Base-by-base conservation (phyloP, 2,888 invertebrate genomes). In the Celastrina argiolus region DNA sequence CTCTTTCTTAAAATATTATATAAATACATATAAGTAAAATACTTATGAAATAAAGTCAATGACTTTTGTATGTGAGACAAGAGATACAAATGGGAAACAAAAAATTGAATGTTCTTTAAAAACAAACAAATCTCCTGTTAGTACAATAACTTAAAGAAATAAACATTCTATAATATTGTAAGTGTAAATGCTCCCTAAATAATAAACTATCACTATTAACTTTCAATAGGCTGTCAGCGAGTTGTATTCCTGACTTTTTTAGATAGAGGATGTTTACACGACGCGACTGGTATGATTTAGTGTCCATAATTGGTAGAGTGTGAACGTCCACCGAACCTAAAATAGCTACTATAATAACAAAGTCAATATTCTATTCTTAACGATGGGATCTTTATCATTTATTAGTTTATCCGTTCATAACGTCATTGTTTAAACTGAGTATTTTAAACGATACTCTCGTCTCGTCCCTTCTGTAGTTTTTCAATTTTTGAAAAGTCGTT, bases 281-380 rank as follows among this genome's bases (percentile, higher is more conserved):
- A 84, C 82, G 86, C 87, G 83, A 79, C 83, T 84, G 81, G 81
- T 85, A 86, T 89, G 88, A 89, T 88, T 87, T 87, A 87, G 85
- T 87, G 87, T 82, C 81, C 86, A 87, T 88, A 86, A 89, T 89
- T 87, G 86, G 82, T 78, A 85, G 84, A 81, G 85, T 88, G 89
- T 87, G 89, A 88, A 81, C 81, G 84, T 83, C 80, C 82, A 87
- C 87, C 87, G 87, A 84, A 82, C 79, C 78, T 80, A 83, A 82
- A 85, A 83, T 83, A 81, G 83, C 84, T 83, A 81, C 80, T 87
- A 89, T 83, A 87, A 88, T 87, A 88, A 87, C 88, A 88, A 83
- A 83, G 82, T 84, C 81, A 80, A 67, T 71, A 72, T 76, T 82
- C 84, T 88, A 87, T 86, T 85, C 39, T 61, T 61, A 61, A 39